phyloP scores from a whole-genome alignment of 2,113 vertebrate genomes.

The Coptodon bakossiorum region DNA sequence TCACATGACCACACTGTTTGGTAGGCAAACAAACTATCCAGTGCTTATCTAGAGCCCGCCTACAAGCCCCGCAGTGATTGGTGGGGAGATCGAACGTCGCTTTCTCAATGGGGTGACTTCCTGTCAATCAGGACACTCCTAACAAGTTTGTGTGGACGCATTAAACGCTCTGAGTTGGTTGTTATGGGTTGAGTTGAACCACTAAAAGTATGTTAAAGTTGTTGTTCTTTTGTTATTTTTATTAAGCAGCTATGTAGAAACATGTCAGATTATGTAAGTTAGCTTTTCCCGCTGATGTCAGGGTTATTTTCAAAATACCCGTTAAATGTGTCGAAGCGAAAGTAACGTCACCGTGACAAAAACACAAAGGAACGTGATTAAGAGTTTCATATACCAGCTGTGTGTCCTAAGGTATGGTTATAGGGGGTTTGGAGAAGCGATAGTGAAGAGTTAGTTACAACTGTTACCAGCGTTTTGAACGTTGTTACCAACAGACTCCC shows the following conservation, averaged over 20 bases:
- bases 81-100: neutral
- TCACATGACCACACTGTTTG: conserved; percentile 60
- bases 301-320: neutral
- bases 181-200: conserved; percentile 31
- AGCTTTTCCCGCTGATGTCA: neutral
- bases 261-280: neutral
- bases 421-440: neutral
- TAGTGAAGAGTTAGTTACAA: neutral
- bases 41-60: neutral
- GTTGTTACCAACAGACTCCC: neutral
- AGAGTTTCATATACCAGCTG: neutral
- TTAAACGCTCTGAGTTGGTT: conserved; percentile 26
- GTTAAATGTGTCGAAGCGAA: neutral
- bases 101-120: neutral
- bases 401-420: accelerated
- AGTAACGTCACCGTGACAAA: neutral
- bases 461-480: neutral
- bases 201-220: conserved; percentile 63
- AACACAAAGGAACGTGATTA: neutral
- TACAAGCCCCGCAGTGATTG: conserved; percentile 1
- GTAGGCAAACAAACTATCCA: neutral
- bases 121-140: neutral
- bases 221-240: neutral
- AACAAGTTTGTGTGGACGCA: conserved; percentile 25
- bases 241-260: neutral